These are phyloP conservation scores for Limonius californicus DNA, from an alignment of 1,140 invertebrate species.

Conservation along the genomic window DNA sequence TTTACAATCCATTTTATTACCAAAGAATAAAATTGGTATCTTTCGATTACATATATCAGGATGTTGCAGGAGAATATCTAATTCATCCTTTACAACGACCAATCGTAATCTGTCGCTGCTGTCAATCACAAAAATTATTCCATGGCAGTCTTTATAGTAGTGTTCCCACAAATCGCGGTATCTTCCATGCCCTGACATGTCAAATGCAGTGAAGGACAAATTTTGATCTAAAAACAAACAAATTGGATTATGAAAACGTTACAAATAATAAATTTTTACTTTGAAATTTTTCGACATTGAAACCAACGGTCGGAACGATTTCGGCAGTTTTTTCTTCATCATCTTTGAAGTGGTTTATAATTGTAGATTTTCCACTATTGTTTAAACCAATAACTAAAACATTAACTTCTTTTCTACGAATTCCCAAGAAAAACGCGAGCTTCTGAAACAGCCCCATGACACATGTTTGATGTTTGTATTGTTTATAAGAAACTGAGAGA, in stretches of 20 bases:
- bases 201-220: constrained; percentile 87
- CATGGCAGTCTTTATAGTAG: constrained; percentile 91
- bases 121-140: constrained; percentile 96
- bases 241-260: too few relatives aligned
- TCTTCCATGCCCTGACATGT: constrained; percentile 95
- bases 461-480: constrained; percentile 32
- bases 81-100: constrained; percentile 82
- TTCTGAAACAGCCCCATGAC: constrained; percentile 79
- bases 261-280: constrained; percentile 56
- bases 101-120: constrained; percentile 88
- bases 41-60: constrained; percentile 73
- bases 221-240: constrained; percentile 65
- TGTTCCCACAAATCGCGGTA: constrained; percentile 96
- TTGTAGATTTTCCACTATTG: constrained; percentile 95
- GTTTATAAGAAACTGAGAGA: not conserved
- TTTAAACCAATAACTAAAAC: constrained; percentile 95
- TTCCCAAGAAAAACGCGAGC: constrained; percentile 65
- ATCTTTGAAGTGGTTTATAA: constrained; percentile 89
- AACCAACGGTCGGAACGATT: constrained; percentile 90
- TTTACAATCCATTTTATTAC: constrained; percentile 93
- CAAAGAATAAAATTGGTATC: constrained; percentile 90
- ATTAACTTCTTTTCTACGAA: constrained; percentile 79
- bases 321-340: constrained; percentile 68
- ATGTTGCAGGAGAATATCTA: constrained; percentile 84
- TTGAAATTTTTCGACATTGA: constrained; percentile 86